A percentile compares a stretch with the other conserved stretches of the same genome.
phyloP scores from a whole-genome alignment of 2,113 vertebrate genomes.

The Brevimyrus niger region DNA sequence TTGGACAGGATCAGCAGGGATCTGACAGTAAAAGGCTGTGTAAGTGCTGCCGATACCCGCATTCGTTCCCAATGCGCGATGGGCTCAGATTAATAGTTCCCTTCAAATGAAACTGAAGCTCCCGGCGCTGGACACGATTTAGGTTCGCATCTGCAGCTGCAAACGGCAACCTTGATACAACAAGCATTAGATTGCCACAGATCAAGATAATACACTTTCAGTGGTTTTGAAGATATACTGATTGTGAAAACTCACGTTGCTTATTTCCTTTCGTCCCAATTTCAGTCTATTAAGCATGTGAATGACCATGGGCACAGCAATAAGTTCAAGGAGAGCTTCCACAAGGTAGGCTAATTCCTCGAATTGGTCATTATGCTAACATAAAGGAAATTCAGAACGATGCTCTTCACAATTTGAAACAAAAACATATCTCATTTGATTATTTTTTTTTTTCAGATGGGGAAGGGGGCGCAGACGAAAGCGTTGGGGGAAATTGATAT shows the following conservation, averaged over 20 bases:
- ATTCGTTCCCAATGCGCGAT: no score
- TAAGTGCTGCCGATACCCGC: constrained; percentile 15
- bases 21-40: constrained; percentile 41
- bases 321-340: constrained; percentile 23
- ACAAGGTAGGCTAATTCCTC: constrained; percentile 4
- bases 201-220: neutral
- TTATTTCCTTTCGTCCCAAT: neutral
- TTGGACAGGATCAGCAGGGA: constrained; percentile 44
- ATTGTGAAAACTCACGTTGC: neutral
- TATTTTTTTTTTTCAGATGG: constrained; percentile 51
- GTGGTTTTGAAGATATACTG: neutral
- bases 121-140: neutral
- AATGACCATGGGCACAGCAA: constrained; percentile 13
- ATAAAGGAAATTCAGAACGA: neutral
- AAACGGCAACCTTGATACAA: neutral
- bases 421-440: neutral
- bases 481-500: constrained; percentile 66
- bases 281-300: constrained; percentile 14
- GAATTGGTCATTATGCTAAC: neutral
- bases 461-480: constrained; percentile 61
- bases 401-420: neutral
- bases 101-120: neutral
- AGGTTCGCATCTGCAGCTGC: neutral
- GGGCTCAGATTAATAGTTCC: neutral
- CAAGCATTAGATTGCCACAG: neutral